Conservation (phyloP, 2,113 vertebrate species). For the Corydoras sp. region DNA sequence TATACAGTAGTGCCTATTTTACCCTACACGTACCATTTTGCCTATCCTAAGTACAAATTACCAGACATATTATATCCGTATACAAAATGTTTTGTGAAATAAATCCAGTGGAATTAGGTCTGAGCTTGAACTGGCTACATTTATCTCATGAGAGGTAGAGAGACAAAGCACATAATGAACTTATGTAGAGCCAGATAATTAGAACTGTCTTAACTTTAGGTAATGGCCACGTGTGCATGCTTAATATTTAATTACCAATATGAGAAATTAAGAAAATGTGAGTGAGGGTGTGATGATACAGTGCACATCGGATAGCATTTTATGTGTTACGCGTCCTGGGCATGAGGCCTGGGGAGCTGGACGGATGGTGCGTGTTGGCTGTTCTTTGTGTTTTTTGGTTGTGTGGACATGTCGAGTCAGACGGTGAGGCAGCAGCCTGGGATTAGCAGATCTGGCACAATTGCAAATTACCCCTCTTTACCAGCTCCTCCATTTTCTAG, state of each 20-base stretch:
- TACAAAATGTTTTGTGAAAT: constrained; percentile 22
- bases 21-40: constrained; percentile 19
- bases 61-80: constrained; percentile 24
- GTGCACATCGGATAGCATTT: too few species aligned
- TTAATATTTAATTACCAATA: too few species aligned
- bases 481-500: constrained; percentile 21
- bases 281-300: too few species aligned
- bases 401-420: constrained; percentile 1
- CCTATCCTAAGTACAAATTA: constrained; percentile 27
- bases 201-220: neutral
- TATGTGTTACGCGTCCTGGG: neutral
- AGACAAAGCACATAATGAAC: constrained; percentile 9
- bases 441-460: constrained; percentile 35
- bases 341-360: neutral
- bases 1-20: constrained; percentile 30
- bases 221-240: too few species aligned
- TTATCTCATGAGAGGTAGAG: constrained; percentile 45
- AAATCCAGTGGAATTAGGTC: constrained; percentile 28
- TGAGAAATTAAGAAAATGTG: too few species aligned
- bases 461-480: constrained; percentile 21
- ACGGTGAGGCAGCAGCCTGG: constrained; percentile 9
- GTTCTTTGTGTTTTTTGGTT: neutral
- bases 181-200: constrained; percentile 14
- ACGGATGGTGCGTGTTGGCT: constrained; percentile 6
- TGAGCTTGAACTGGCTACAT: constrained; percentile 44